A percentile compares a stretch with the other conserved stretches of the same genome.
Conservation (phyloP, 2,113 vertebrate genomes). For the Elanoides forficatus region DNA sequence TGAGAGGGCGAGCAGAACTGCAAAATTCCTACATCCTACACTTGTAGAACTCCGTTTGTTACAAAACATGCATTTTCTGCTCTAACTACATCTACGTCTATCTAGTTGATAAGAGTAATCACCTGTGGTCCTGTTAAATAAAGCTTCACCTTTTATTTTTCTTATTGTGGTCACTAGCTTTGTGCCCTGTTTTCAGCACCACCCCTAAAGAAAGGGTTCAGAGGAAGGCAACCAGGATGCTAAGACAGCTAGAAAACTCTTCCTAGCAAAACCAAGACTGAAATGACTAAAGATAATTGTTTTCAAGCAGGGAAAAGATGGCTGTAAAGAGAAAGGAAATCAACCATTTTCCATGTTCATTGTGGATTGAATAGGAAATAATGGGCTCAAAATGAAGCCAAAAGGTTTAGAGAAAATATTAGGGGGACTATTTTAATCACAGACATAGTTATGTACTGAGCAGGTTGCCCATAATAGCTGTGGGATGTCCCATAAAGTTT, state of each 20-base stretch:
- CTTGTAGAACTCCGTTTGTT: neutral
- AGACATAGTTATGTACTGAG: neutral
- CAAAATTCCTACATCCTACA: neutral
- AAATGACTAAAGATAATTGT: neutral
- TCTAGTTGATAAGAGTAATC: neutral
- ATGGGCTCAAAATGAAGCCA: neutral
- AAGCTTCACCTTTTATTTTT: neutral
- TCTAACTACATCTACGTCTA: neutral
- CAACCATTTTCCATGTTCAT: rapidly evolving
- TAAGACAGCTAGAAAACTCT: neutral
- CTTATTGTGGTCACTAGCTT: neutral
- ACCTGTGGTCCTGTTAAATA: neutral
- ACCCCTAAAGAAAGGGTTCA: neutral
- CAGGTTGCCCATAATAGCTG: neutral
- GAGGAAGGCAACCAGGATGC: neutral
- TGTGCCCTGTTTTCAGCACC: neutral
- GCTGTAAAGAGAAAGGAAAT: neutral
- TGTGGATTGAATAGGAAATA: neutral
- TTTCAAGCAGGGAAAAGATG: neutral
- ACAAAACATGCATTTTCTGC: neutral
- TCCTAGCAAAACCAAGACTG: neutral
- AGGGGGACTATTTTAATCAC: neutral
- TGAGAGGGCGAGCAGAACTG: neutral
- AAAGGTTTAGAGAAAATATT: neutral
- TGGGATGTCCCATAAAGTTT: neutral